Conservation (phyloP, 1,140 invertebrate species). For the Leptonema lineaticorne region DNA sequence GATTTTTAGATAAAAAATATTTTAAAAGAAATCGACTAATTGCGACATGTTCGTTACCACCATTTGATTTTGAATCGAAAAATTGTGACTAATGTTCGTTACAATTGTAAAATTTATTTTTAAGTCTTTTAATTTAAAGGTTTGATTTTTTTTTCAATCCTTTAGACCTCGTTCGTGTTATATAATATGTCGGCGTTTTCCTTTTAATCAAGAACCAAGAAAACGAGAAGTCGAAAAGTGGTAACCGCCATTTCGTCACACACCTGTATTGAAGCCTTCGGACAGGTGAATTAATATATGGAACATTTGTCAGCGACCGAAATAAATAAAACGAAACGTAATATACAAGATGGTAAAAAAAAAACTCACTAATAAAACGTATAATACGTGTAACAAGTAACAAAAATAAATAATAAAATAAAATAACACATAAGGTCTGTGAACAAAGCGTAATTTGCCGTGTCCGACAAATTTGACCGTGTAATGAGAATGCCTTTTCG, state of each 20-base stretch:
- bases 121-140: too few relatives aligned
- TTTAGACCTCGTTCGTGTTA: background rate
- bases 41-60: too few relatives aligned
- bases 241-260: background rate
- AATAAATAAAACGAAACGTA: too few relatives aligned
- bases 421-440: background rate
- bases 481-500: slow-evolving; percentile 9
- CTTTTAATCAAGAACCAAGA: slow-evolving; percentile 2
- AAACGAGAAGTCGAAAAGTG: too few relatives aligned
- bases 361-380: too few relatives aligned
- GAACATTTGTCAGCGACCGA: slow-evolving; percentile 23
- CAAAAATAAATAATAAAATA: background rate
- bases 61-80: too few relatives aligned
- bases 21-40: too few relatives aligned
- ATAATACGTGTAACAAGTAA: slow-evolving; percentile 5
- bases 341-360: too few relatives aligned
- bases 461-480: background rate
- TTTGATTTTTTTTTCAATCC: background rate
- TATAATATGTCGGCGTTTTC: background rate
- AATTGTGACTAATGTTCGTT: too few relatives aligned
- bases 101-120: too few relatives aligned
- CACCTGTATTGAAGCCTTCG: slow-evolving; percentile 20
- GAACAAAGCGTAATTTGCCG: slow-evolving; percentile 26
- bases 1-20: too few relatives aligned
- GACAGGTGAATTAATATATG: slow-evolving; percentile 19